A percentile compares a stretch with the other conserved stretches of the same genome.
Conservation (phyloP, 1,140 invertebrate species). For the Panagrolaimus sp. region DNA sequence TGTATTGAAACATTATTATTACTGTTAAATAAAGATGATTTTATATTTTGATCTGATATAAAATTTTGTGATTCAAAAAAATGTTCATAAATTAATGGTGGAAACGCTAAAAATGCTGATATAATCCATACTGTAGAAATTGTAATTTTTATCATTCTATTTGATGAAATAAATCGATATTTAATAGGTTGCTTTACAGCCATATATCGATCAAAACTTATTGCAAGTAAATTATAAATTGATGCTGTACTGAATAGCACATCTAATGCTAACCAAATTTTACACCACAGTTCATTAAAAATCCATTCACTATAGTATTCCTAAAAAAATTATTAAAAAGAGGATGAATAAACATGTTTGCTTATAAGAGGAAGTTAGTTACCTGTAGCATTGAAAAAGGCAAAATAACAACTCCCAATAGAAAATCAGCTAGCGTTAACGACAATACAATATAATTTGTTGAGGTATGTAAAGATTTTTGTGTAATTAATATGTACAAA, state of each 20-base stretch:
- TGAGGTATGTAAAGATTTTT: conserved; percentile 51
- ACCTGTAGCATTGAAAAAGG: conserved; percentile 59
- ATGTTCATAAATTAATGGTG: conserved; percentile 44
- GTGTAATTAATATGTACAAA: conserved; percentile 51
- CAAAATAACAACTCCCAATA: conserved; percentile 59
- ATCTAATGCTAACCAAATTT: conserved; percentile 61
- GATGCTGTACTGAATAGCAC: conserved; percentile 61
- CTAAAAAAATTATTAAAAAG: conserved; percentile 29
- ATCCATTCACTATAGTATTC: conserved; percentile 58
- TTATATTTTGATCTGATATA: conserved; percentile 28
- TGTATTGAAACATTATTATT: neutral
- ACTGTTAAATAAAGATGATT: neutral
- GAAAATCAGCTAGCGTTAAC: conserved; percentile 58
- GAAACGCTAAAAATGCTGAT: conserved; percentile 35
- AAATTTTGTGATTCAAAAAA: neutral
- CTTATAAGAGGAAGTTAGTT: neutral
- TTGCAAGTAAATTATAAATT: conserved; percentile 61
- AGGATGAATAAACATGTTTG: neutral
- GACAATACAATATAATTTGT: conserved; percentile 56
- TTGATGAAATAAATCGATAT: conserved; percentile 55
- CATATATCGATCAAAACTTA: conserved; percentile 61
- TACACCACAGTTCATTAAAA: conserved; percentile 59
- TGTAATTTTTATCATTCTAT: conserved; percentile 48
- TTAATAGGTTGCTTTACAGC: conserved; percentile 60
- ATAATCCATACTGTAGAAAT: conserved; percentile 54